These are phyloP conservation scores for Argopecten irradians DNA, from an alignment of 1,140 invertebrate species.

Conservation along the genomic window DNA sequence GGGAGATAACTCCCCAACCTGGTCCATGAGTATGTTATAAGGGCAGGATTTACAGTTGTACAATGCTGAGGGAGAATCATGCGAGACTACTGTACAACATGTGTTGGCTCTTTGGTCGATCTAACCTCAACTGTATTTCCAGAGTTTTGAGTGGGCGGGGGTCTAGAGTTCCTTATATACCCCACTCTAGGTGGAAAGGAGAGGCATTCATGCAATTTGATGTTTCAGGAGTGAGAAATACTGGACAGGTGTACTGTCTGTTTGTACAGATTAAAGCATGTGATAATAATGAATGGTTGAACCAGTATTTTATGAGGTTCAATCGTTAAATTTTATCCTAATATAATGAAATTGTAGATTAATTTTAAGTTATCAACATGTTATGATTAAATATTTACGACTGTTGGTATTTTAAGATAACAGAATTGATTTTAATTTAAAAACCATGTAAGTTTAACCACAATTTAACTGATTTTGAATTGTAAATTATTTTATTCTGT, in stretches of 20 bases:
- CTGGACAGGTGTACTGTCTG: not conserved
- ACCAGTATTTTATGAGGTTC: not conserved
- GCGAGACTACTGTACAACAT: no score
- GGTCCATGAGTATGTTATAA: not conserved
- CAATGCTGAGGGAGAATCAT: no score
- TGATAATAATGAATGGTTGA: conserved; percentile 17
- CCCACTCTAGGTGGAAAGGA: not conserved
- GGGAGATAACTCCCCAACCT: not conserved
- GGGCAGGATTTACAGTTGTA: not conserved
- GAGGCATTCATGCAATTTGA: not conserved
- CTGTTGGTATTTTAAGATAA: not conserved
- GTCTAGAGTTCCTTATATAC: not conserved
- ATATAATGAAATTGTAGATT: not conserved
- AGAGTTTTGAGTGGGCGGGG: no score
- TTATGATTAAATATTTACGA: not conserved
- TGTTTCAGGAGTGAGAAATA: not conserved
- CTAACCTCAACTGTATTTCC: no score
- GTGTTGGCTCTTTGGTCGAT: no score
- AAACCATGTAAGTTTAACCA: not conserved
- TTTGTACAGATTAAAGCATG: not conserved
- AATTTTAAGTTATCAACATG: not conserved
- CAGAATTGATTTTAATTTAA: not conserved
- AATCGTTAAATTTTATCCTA: not conserved
- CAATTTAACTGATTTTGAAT: not conserved
- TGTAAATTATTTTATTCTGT: conserved; percentile 3